phyloP scores from a whole-genome alignment of 2,888 invertebrate genomes.

The Margaritifera margaritifera region DNA sequence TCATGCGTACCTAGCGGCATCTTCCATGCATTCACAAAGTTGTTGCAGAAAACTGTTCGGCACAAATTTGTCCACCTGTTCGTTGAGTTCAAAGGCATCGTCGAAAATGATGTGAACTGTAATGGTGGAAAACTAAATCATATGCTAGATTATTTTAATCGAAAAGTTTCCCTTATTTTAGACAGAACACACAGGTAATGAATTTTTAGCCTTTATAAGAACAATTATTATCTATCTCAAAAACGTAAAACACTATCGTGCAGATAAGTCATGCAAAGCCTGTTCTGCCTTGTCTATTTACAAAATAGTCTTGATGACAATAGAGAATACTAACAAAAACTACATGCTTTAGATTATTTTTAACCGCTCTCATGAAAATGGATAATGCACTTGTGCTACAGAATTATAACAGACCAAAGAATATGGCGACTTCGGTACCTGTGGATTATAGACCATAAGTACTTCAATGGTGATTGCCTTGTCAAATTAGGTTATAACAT shows the following conservation, averaged over 20 bases:
- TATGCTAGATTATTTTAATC: background rate
- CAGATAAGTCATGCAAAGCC: background rate
- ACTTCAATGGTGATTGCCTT: too few species aligned
- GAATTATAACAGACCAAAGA: too few species aligned
- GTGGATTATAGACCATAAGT: too few species aligned
- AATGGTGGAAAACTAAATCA: slow-evolving; percentile 53
- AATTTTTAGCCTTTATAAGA: background rate
- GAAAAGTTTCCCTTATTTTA: too few species aligned
- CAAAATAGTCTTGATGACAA: too few species aligned
- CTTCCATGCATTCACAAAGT: slow-evolving; percentile 85
- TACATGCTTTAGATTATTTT: too few species aligned
- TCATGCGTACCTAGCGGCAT: slow-evolving; percentile 66
- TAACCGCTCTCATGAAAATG: too few species aligned
- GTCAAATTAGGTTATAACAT: too few species aligned
- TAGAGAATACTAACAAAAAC: too few species aligned
- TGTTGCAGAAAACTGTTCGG: slow-evolving; percentile 97
- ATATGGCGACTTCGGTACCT: too few species aligned
- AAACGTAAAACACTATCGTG: background rate
- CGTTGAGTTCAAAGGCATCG: slow-evolving; percentile 94
- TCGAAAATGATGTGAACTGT: slow-evolving; percentile 98
- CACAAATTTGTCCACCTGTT: slow-evolving; percentile 85
- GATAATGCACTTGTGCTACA: too few species aligned
- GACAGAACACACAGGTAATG: too few species aligned
- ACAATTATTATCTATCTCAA: background rate
- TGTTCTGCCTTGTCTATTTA: background rate